Conservation (phyloP, 2,888 invertebrate genomes). For the Catocala fraxini region DNA sequence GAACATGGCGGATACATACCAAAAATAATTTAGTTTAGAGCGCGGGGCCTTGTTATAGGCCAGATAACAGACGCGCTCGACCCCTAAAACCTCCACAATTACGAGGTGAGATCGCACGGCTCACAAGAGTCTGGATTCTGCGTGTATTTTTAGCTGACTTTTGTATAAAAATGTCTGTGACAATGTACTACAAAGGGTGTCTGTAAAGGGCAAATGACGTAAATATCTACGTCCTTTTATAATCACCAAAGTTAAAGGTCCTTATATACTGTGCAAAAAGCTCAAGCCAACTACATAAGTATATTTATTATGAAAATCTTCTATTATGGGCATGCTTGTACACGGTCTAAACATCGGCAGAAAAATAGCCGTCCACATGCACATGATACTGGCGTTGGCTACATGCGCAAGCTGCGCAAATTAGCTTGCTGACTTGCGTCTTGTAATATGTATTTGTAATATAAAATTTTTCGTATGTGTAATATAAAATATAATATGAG, state of each 20-base stretch:
- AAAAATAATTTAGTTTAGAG: conserved; percentile 27
- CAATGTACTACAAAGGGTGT: neutral
- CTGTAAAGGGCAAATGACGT: neutral
- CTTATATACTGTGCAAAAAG: too few relatives aligned
- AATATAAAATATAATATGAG: too few relatives aligned
- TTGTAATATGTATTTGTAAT: too few relatives aligned
- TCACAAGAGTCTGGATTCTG: conserved; percentile 29
- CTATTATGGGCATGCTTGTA: too few relatives aligned
- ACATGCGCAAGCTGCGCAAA: too few relatives aligned
- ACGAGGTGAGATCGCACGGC: conserved; percentile 35
- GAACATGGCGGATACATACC: neutral
- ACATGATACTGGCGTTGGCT: too few relatives aligned
- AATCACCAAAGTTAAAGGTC: neutral
- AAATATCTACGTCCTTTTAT: conserved; percentile 2
- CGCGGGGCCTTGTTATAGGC: conserved; percentile 2
- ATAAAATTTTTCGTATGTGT: too few relatives aligned
- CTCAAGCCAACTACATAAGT: too few relatives aligned
- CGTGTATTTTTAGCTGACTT: conserved; percentile 37
- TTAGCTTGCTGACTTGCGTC: too few relatives aligned
- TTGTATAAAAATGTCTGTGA: conserved; percentile 13
- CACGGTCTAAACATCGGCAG: too few relatives aligned
- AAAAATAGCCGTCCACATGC: too few relatives aligned
- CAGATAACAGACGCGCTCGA: conserved; percentile 37
- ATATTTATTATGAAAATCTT: too few relatives aligned
- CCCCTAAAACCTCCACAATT: conserved; percentile 44